Conservation (phyloP, 2,113 vertebrate genomes). For the Chauna torquata region DNA sequence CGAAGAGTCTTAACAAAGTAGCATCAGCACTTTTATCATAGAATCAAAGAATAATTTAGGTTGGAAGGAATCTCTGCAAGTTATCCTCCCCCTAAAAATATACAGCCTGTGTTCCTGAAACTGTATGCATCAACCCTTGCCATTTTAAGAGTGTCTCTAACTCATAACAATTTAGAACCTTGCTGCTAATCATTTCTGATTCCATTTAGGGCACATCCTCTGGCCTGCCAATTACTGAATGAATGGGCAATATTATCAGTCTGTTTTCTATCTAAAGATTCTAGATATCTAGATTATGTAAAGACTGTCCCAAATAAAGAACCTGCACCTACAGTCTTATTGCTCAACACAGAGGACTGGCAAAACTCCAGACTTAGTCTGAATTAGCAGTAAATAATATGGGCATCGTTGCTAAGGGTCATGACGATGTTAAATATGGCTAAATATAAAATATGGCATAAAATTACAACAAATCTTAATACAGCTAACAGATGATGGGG, state of each 20-base stretch:
- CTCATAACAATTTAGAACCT: background rate
- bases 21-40: background rate
- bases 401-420: background rate
- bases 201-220: background rate
- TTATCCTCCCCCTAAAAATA: background rate
- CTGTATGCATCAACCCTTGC: background rate
- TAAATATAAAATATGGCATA: background rate
- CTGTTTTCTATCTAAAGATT: background rate
- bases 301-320: background rate
- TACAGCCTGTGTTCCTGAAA: background rate
- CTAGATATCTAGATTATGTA: background rate
- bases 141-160: background rate
- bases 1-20: background rate
- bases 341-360: background rate
- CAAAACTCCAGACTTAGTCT: background rate
- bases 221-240: background rate
- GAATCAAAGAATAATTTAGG: background rate
- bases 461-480: background rate
- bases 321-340: background rate
- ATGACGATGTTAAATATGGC: background rate
- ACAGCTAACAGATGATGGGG: background rate
- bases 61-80: background rate
- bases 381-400: background rate
- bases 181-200: background rate
- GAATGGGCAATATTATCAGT: background rate